phyloP scores from a whole-genome alignment of 2,888 invertebrate species.

The Orgyia antiqua region DNA sequence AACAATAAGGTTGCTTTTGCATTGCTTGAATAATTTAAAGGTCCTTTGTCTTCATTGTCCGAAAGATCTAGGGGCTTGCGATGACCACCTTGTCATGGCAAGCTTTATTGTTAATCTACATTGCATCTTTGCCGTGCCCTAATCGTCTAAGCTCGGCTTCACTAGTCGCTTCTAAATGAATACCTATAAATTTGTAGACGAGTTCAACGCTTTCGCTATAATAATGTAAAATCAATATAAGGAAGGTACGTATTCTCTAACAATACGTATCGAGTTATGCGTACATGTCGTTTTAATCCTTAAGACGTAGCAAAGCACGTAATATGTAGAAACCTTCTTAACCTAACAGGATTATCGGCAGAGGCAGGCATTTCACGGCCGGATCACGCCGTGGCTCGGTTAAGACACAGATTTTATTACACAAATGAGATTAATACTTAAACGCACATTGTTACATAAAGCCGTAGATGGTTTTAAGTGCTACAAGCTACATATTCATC shows the following conservation, averaged over 20 bases:
- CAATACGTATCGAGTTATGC: conserved; percentile 58
- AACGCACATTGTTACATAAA: conserved; percentile 42
- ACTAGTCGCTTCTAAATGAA: conserved; percentile 57
- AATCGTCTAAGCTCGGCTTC: conserved; percentile 65
- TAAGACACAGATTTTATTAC: conserved; percentile 78
- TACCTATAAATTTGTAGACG: conserved; percentile 53
- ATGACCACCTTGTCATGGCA: conserved; percentile 76
- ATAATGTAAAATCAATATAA: conserved; percentile 26
- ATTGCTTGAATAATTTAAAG: conserved; percentile 67
- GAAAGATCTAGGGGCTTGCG: conserved; percentile 68
- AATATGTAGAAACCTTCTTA: conserved; percentile 86
- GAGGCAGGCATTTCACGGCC: conserved; percentile 80
- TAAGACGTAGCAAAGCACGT: conserved; percentile 83
- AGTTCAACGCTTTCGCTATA: conserved; percentile 17
- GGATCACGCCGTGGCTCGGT: conserved; percentile 70
- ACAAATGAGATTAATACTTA: conserved; percentile 75
- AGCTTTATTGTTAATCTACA: conserved; percentile 72
- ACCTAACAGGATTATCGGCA: conserved; percentile 84
- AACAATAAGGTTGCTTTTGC: conserved; percentile 66
- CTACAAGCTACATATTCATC: conserved; percentile 9
- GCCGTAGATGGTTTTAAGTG: conserved; percentile 22
- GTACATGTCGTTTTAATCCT: conserved; percentile 79
- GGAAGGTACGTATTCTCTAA: conserved; percentile 22
- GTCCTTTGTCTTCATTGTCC: conserved; percentile 74
- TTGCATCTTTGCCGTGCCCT: conserved; percentile 68